Evolutionary conservation across 2,113 vertebrate species (phyloP), one percentile per base, ranked within the genome.

Genomic region (Lasiurus cinereus): DNA sequence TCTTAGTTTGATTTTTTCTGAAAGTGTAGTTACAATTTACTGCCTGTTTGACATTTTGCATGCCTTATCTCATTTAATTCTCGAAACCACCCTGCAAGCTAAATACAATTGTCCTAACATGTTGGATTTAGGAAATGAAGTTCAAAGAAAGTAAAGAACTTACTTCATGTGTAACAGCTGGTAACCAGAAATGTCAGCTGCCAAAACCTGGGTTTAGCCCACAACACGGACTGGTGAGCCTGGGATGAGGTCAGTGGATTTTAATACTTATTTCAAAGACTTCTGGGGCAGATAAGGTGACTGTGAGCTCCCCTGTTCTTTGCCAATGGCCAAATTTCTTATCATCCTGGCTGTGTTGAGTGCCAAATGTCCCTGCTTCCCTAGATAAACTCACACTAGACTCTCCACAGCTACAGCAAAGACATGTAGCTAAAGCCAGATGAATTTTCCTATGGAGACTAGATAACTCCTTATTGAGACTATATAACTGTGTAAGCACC

Each of bases 1-100:
- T 67, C 33, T 84, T 77, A 79, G 50, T 85, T 85, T 43, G 24
- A 46, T 59, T 91, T 92, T 62, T 33, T 93, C 48, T 83, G 48
- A 77, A 90, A 90, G 59, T 18, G 5, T 46, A 88, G 33, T 22
- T 67, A 67, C 5, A 87, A 79, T 33, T 66, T 79, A 87, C 31
- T 92, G 29, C 33, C 64, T 92, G 8, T 10, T 21, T 89, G 67
- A 19, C 70, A 59, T 91, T 78, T 86, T 86, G 48, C 4, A 29
- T 59, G 13, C 70, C 29, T 90, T 48, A 54, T 67, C 43, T 87
- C 39, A 67, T 82, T 91, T 86, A 70, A 62, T 90, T 90, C 7
- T 83, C 24, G 54, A 16, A 62, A 56, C 29, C 13, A 39, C 2
- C 31, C 6, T 79, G 52, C 48, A 50, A 80, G 46, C 84, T 79